phyloP scores from a whole-genome alignment of 2,113 vertebrate species.

The Cettia cetti region DNA sequence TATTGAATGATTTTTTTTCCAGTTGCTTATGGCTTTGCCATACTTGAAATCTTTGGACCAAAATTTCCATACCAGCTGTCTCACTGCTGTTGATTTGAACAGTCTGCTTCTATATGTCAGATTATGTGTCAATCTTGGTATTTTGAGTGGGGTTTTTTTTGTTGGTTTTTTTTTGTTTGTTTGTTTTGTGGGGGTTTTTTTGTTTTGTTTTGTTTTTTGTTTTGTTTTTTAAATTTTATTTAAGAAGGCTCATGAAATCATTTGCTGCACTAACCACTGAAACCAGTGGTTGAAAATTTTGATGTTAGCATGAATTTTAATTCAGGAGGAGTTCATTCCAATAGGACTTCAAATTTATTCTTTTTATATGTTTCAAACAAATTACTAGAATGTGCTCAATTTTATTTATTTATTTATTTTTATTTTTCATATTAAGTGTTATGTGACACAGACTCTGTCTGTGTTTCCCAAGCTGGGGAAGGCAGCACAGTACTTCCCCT shows the following conservation, averaged over 20 bases:
- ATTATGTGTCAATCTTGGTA: not conserved
- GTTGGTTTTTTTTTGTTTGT: too few relatives aligned
- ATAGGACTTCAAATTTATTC: not conserved
- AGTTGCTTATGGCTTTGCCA: not conserved
- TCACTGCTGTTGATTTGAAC: not conserved
- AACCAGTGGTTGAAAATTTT: not conserved
- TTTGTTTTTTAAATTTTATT: too few relatives aligned
- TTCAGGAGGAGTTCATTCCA: not conserved
- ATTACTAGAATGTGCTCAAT: not conserved
- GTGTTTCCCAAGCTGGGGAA: not conserved
- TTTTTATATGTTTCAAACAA: not conserved
- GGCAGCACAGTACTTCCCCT: not conserved
- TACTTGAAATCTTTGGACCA: not conserved
- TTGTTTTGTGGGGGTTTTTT: too few relatives aligned
- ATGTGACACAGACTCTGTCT: not conserved
- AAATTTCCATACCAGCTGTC: not conserved
- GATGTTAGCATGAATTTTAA: not conserved
- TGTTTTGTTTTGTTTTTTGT: too few relatives aligned
- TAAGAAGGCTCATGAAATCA: not conserved
- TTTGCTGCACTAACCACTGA: not conserved
- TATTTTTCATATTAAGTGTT: not conserved
- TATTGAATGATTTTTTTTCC: not conserved
- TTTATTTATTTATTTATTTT: too few relatives aligned
- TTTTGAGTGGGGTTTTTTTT: too few relatives aligned
- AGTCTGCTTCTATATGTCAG: not conserved